Evolutionary conservation across 2,113 vertebrate species (phyloP).

Genomic region (Hassar affinis): DNA sequence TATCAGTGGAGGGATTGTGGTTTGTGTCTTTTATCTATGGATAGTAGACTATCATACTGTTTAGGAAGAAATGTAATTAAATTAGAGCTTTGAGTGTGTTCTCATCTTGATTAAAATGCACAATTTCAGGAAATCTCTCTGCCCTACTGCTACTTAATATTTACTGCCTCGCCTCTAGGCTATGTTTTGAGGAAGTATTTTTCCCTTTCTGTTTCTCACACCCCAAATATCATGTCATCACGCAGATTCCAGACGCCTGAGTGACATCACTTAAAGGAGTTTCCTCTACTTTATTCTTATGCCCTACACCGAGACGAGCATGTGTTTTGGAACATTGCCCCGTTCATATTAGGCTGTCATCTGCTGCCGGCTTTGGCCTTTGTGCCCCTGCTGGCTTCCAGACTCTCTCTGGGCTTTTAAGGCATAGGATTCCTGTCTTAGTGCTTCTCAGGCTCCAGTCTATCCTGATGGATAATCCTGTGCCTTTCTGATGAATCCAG

Average conservation of each 20-base stretch:
- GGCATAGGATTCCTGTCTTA: slow-evolving; percentile 22
- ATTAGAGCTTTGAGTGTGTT: slow-evolving; percentile 6
- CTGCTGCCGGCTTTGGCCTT: slow-evolving; percentile 15
- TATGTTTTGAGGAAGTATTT: slow-evolving; percentile 20
- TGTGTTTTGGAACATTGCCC: slow-evolving; percentile 36
- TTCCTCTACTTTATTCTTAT: slow-evolving; percentile 10
- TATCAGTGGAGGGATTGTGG: slow-evolving; percentile 22
- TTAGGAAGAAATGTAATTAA: background rate
- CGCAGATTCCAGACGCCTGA: slow-evolving; percentile 36
- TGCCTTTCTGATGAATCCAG: slow-evolving; percentile 41
- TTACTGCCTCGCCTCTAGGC: background rate
- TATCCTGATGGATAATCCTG: slow-evolving; percentile 44
- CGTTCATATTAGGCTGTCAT: slow-evolving; percentile 30
- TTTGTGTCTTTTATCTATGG: slow-evolving; percentile 16
- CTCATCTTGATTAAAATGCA: slow-evolving; percentile 15
- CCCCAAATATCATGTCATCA: slow-evolving; percentile 17
- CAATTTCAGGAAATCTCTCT: background rate
- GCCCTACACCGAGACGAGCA: slow-evolving; percentile 18
- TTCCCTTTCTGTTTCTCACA: background rate
- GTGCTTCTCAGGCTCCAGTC: slow-evolving; percentile 24
- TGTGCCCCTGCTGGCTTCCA: background rate
- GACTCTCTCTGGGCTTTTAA: background rate
- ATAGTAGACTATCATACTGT: slow-evolving; percentile 6
- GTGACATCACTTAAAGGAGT: slow-evolving; percentile 35
- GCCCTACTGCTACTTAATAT: background rate